Evolutionary conservation across 2,113 vertebrate genomes (phyloP), one percentile per base, ranked within the genome.

Genomic region (Paramormyrops kingsleyae): DNA sequence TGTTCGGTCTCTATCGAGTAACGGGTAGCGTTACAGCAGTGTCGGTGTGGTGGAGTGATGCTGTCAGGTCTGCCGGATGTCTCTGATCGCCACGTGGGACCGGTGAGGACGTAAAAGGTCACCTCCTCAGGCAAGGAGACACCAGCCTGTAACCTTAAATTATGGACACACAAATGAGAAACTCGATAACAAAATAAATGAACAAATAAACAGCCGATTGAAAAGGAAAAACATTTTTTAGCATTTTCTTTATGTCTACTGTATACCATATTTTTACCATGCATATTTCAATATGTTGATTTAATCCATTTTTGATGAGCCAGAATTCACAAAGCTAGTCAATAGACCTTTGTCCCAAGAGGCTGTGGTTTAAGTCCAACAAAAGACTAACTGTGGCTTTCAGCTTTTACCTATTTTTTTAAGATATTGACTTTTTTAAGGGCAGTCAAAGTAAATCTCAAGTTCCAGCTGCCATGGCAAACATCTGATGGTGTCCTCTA

Each of bases 1-100:
- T 83, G 88, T 83, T 80, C 70, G 10, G 49, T 59, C 89, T 89
- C 50, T 80, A 89, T 89, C 89, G 83, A 80, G 80, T 89, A 85
- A 84, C 89, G 53, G 89, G 50, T 84, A 80, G 52, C 53, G 12
- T 89, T 89, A 89, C 89, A 84, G 77, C 74, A 53, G 80, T 31
- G 80, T 84, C 89, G 83, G 39, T 31, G 89, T 39, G n/a, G 42
- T 4, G 39, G 89, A 89, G 77, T 27, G 42, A 50, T 42, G 89
- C 80, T 62, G 89, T 89, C 89, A 62, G 52, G 77, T 49, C 44
- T n/a, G 42, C 89, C 77, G 80, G 89, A 89, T 46, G 77, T 85
- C 39, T 62, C 77, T 27, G 31, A 10, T 35, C 35, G 9, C 31
- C 49, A 52, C 46, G 46, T 87, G 85, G 49, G n/a, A n/a, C 10